A percentile compares a stretch with the other conserved stretches of the same genome.
These are phyloP conservation scores for Oncorhynchus gorbuscha DNA, from an alignment of 2,113 vertebrate species.

Conservation along the genomic window DNA sequence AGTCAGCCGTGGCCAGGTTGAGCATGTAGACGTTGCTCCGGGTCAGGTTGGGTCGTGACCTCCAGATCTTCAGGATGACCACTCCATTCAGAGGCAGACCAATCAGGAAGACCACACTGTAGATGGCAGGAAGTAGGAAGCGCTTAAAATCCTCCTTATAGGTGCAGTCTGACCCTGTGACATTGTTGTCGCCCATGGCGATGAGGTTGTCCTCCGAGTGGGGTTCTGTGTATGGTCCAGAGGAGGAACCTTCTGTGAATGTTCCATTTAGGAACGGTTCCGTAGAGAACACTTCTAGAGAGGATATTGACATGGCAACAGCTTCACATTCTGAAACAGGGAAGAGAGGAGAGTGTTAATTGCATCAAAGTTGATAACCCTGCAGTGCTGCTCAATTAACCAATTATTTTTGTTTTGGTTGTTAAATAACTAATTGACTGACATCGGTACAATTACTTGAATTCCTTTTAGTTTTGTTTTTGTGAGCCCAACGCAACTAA, in stretches of 20 bases:
- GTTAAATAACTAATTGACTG: too few species aligned
- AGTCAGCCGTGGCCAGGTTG: constrained; percentile 88
- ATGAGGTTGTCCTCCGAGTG: not conserved
- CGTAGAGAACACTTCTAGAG: constrained; percentile 7
- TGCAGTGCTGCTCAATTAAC: too few species aligned
- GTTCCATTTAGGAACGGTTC: constrained; percentile 24
- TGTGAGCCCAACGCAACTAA: too few species aligned
- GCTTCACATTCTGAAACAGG: constrained; percentile 59
- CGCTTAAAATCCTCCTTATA: constrained; percentile 92
- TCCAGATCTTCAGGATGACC: constrained; percentile 87
- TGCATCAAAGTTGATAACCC: too few species aligned
- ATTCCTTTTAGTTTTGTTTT: too few species aligned
- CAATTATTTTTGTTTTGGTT: too few species aligned
- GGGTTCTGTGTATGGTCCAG: not conserved
- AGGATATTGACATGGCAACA: constrained; percentile 36
- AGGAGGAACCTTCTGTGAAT: not conserved
- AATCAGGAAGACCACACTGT: constrained; percentile 81
- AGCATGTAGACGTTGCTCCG: constrained; percentile 88
- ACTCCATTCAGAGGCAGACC: constrained; percentile 84
- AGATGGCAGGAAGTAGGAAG: constrained; percentile 84
- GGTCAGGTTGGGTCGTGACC: constrained; percentile 74
- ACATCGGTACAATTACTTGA: too few species aligned
- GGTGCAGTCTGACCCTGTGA: constrained; percentile 65
- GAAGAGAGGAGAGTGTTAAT: not conserved
- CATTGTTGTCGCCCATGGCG: constrained; percentile 33